Evolutionary conservation across 2,113 vertebrate species (phyloP).

Genomic region (Bubo bubo): DNA sequence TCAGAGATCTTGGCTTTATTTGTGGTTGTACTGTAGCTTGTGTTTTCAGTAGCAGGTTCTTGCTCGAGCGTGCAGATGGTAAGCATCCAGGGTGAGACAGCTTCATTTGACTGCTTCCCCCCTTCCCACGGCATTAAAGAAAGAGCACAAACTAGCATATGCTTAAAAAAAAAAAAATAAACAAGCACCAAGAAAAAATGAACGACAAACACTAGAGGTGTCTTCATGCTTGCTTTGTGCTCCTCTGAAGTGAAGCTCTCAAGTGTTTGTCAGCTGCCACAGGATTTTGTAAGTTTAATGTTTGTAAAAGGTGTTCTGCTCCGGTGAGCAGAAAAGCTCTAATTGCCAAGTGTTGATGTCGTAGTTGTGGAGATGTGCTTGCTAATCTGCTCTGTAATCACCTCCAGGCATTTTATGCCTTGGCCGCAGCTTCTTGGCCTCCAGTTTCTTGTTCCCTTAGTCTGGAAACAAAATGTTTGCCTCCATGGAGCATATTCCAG

Average conservation of each 20-base stretch:
- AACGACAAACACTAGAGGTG: background rate
- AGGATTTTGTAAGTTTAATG: background rate
- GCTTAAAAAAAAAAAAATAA: background rate
- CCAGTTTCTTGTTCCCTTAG: background rate
- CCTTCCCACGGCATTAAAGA: background rate
- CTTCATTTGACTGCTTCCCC: background rate
- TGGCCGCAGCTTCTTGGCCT: background rate
- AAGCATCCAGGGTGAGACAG: background rate
- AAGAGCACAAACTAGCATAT: background rate
- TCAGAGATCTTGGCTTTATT: background rate
- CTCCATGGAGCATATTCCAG: rapidly evolving
- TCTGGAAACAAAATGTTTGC: background rate
- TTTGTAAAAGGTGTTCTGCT: background rate
- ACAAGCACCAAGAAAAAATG: too few species aligned
- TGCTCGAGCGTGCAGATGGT: background rate
- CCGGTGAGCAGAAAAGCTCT: background rate
- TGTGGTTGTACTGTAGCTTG: background rate
- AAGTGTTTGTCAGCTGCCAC: background rate
- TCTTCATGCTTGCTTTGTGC: background rate
- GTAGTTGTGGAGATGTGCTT: background rate
- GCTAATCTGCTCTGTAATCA: background rate
- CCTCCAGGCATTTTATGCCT: background rate
- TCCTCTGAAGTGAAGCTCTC: background rate
- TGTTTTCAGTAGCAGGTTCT: background rate
- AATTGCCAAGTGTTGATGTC: background rate